Percentiles rank a stretch among this genome's conserved stretches.
Conservation (phyloP, 2,888 invertebrate species). For the Sinohyriopsis cumingii region DNA sequence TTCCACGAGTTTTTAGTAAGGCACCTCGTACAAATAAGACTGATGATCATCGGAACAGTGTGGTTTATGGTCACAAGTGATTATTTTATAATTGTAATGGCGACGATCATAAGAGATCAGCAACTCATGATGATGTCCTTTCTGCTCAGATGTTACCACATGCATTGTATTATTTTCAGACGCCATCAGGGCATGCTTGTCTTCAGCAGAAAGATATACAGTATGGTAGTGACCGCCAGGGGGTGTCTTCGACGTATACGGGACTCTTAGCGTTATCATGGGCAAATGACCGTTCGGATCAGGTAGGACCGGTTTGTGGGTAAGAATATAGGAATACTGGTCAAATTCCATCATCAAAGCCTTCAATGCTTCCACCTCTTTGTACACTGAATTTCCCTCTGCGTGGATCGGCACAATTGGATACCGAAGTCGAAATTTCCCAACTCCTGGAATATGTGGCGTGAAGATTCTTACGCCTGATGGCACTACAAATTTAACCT, state of each 20-base stretch:
- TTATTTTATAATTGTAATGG: conserved; percentile 8
- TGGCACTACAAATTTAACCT: conserved; percentile 30
- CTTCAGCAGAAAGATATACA: conserved; percentile 32
- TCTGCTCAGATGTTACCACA: conserved; percentile 34
- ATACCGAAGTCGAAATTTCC: conserved; percentile 51
- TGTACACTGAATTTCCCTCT: conserved; percentile 52
- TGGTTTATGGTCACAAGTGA: conserved; percentile 29
- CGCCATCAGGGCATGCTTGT: conserved; percentile 14
- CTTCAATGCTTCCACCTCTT: conserved; percentile 49
- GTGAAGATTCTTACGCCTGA: conserved; percentile 45
- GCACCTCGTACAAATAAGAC: no score
- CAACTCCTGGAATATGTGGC: conserved; percentile 51
- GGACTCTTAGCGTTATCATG: no score
- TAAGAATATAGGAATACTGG: conserved; percentile 28
- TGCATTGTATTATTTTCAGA: conserved; percentile 19
- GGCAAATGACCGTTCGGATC: no score
- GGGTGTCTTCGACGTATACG: conserved; percentile 5
- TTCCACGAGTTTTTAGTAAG: no score
- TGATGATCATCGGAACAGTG: conserved; percentile 43
- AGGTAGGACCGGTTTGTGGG: neutral
- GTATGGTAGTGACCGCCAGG: conserved; percentile 43
- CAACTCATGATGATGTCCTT: conserved; percentile 44
- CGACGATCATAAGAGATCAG: conserved; percentile 20
- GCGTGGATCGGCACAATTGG: conserved; percentile 55
- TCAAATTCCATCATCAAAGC: conserved; percentile 2